Conservation (phyloP, 2,797 vertebrate genomes). For the Chrysolophus pictus region DNA sequence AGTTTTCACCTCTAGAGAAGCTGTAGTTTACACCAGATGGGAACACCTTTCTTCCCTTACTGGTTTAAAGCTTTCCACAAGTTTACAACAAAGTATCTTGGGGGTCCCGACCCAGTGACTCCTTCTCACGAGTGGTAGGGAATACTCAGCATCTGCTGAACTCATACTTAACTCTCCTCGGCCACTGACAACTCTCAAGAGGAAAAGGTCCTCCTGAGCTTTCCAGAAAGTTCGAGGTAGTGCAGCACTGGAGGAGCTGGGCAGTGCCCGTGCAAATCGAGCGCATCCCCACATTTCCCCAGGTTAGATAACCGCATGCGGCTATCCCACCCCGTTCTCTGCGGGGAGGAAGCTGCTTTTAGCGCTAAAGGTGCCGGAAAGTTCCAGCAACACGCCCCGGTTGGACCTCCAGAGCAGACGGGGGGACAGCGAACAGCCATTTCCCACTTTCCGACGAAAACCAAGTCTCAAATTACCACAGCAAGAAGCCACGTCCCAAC, state of each 20-base stretch:
- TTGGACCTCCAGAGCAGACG: not conserved
- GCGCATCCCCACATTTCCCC: not conserved
- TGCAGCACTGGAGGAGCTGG: not conserved
- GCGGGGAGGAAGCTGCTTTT: not conserved
- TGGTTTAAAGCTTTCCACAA: not conserved
- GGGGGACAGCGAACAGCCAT: constrained; percentile 1
- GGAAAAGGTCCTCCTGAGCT: not conserved
- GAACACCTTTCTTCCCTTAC: not conserved
- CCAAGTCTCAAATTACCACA: not conserved
- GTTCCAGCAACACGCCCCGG: constrained; percentile 15
- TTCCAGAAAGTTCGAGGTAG: not conserved
- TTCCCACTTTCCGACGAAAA: constrained; percentile 43
- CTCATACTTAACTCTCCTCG: not conserved
- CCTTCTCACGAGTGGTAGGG: not conserved
- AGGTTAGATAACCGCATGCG: not conserved
- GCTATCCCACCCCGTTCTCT: not conserved
- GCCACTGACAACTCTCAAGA: not conserved
- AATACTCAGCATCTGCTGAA: not conserved
- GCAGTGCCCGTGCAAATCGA: not conserved
- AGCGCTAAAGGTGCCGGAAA: constrained; percentile 27
- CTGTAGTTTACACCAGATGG: not conserved
- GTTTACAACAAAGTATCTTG: not conserved
- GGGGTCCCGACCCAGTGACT: not conserved
- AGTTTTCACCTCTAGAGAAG: not conserved
- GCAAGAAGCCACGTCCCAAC: not conserved